Conservation (phyloP, 2,888 invertebrate genomes). For the Syrista parreyssii region DNA sequence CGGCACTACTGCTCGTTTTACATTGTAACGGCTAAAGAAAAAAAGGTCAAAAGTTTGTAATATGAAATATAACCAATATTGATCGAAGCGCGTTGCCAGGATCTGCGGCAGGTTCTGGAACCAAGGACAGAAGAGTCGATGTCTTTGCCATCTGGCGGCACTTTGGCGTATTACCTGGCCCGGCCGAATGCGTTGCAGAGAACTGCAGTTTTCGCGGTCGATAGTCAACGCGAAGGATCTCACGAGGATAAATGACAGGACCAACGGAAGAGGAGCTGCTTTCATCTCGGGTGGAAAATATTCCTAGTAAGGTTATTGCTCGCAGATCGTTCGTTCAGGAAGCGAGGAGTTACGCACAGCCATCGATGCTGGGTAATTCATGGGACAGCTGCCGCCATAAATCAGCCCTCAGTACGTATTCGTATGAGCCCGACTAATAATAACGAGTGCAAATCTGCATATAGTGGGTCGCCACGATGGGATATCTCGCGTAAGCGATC, state of each 20-base stretch:
- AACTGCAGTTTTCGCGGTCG: conserved; percentile 61
- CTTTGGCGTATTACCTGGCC: conserved; percentile 48
- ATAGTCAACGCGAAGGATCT: conserved; percentile 37
- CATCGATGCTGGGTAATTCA: not conserved
- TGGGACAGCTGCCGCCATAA: not conserved
- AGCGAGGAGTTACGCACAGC: not conserved
- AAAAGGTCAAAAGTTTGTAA: not conserved
- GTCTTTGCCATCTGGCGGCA: conserved; percentile 64
- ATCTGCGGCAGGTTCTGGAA: conserved; percentile 25
- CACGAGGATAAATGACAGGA: not conserved
- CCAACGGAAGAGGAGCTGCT: not conserved
- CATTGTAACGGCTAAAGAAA: not conserved
- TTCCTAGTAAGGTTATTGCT: not conserved
- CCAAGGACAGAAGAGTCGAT: conserved; percentile 44
- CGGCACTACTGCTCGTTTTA: not conserved
- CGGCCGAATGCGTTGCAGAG: conserved; percentile 46
- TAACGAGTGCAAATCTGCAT: conserved; percentile 36
- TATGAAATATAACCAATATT: not conserved
- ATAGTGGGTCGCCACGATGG: conserved; percentile 24
- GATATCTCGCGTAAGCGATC: conserved; percentile 23
- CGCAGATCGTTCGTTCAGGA: not conserved
- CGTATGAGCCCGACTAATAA: conserved; percentile 32
- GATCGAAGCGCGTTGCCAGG: conserved; percentile 18
- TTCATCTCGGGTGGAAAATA: not conserved
- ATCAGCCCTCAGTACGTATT: not conserved